These are phyloP conservation scores for Anolis sagrei DNA, from an alignment of 2,113 vertebrate genomes.

Conservation along the genomic window DNA sequence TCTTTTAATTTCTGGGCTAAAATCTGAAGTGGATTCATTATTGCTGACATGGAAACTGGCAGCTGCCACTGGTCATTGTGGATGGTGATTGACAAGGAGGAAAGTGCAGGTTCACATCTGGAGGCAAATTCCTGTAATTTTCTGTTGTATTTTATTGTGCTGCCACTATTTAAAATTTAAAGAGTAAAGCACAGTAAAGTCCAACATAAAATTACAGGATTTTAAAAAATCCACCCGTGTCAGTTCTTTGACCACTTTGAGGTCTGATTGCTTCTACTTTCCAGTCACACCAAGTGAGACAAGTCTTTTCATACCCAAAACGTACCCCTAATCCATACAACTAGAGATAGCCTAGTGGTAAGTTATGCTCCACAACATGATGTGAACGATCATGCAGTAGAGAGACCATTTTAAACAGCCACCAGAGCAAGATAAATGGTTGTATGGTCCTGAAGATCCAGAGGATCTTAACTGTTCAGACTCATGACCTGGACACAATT, in stretches of 20 bases:
- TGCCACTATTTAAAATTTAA: not conserved
- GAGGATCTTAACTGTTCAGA: not conserved
- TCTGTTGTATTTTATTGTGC: not conserved
- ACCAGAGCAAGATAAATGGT: not conserved
- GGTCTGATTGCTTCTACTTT: not conserved
- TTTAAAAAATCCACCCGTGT: not conserved
- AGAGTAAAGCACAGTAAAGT: no score
- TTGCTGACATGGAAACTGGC: no score
- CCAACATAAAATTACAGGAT: no score
- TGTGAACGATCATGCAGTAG: no score
- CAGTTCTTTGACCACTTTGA: not conserved
- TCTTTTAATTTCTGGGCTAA: no score
- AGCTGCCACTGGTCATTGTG: no score
- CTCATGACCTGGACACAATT: not conserved
- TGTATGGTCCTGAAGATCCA: not conserved
- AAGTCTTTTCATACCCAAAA: not conserved
- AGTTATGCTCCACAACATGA: not conserved
- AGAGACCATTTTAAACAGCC: not conserved
- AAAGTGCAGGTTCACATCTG: not conserved
- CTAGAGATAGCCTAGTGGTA: not conserved
- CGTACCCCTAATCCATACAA: not conserved
- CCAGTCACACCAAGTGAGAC: no score
- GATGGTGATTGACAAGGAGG: not conserved
- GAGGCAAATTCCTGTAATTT: not conserved
- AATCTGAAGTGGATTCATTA: no score